Percentiles rank a stretch among this genome's conserved stretches.
These are phyloP conservation scores for Sebastolobus altivelis DNA, from an alignment of 2,797 vertebrate genomes.

Conservation along the genomic window DNA sequence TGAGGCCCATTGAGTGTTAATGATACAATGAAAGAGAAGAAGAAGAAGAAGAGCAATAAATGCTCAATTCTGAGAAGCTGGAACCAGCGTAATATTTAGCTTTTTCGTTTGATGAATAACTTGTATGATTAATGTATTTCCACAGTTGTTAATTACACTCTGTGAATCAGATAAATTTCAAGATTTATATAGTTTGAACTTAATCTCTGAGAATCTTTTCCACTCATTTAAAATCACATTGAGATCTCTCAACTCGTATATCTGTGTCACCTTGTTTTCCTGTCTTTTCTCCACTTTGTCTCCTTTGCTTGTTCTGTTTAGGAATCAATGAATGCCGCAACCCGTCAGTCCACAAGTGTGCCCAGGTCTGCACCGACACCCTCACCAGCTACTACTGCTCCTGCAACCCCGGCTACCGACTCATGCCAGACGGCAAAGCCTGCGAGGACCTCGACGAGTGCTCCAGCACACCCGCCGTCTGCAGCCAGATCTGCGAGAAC, in stretches of 20 bases:
- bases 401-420: slow-evolving; percentile 78
- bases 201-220: background rate
- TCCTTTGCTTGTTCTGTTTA: slow-evolving; percentile 24
- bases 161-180: background rate
- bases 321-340: slow-evolving; percentile 82
- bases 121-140: background rate
- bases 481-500: slow-evolving; percentile 86
- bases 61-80: background rate
- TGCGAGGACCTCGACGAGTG: slow-evolving; percentile 85
- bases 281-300: background rate
- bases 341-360: slow-evolving; percentile 81
- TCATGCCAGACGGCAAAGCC: slow-evolving; percentile 85
- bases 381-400: slow-evolving; percentile 83
- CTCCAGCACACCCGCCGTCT: slow-evolving; percentile 72
- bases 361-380: slow-evolving; percentile 83
- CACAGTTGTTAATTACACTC: background rate
- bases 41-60: background rate
- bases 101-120: background rate
- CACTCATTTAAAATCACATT: background rate
- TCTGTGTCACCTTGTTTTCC: background rate
- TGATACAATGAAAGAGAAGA: background rate
- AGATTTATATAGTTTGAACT: background rate
- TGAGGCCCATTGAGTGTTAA: too few relatives aligned
- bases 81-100: background rate
- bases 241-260: background rate